A percentile compares a stretch with the other conserved stretches of the same genome.
These are phyloP conservation scores for Cladorhizidae sp. DNA, from an alignment of 37 sponge, comb jelly and placozoan genomes.

Conservation along the genomic window DNA sequence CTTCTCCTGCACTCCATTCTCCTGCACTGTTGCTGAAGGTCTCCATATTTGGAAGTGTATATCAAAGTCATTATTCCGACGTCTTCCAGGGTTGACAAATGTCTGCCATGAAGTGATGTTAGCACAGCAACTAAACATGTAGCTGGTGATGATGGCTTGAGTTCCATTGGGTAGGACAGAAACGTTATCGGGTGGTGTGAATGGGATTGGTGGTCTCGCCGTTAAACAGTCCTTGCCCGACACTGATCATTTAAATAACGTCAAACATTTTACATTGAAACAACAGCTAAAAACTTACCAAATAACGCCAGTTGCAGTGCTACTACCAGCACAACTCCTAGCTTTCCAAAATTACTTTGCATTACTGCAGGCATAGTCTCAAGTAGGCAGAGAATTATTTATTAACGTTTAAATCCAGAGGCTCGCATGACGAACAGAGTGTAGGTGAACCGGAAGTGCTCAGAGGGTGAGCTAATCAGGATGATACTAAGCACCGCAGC, in stretches of 20 bases:
- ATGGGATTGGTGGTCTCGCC: neutral
- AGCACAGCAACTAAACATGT: constrained; percentile 2
- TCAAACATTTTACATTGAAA: neutral
- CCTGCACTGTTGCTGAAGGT: constrained; percentile 14
- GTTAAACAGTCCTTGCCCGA: neutral
- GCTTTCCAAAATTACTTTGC: no score
- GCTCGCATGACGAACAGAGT: no score
- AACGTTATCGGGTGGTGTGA: neutral
- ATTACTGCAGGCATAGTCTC: no score
- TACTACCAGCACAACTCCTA: no score
- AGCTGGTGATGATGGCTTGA: constrained; percentile 16
- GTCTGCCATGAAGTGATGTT: neutral
- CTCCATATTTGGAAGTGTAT: constrained; percentile 47
- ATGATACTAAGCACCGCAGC: no score
- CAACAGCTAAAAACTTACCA: no score
- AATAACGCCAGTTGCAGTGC: no score
- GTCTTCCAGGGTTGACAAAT: neutral
- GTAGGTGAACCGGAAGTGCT: no score
- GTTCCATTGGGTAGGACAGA: neutral
- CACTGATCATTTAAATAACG: neutral
- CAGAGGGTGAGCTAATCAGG: no score
- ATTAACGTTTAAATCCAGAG: no score
- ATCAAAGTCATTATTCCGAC: neutral
- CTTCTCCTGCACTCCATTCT: no score
- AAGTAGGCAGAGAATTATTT: no score